Conservation (phyloP, 2,888 invertebrate genomes). For the Nomada fucata region DNA sequence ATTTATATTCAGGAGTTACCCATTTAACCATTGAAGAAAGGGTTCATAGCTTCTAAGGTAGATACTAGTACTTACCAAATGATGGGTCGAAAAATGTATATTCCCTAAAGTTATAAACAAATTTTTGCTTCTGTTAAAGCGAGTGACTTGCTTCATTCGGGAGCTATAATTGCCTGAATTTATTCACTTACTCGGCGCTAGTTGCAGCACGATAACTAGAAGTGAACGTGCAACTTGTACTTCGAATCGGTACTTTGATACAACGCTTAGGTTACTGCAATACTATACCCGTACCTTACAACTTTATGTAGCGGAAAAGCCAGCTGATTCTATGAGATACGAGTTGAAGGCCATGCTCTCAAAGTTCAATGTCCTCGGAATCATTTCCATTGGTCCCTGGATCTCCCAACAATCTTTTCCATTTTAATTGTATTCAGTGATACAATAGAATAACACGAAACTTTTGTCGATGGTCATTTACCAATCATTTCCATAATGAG, state of each 20-base stretch:
- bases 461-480: too few relatives aligned
- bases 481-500: too few relatives aligned
- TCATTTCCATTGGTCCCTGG: conserved; percentile 25
- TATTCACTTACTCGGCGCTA: background rate
- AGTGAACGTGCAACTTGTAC: background rate
- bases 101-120: too few relatives aligned
- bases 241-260: conserved; percentile 19
- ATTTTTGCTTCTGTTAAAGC: too few relatives aligned
- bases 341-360: conserved; percentile 70
- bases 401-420: conserved; percentile 10
- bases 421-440: background rate
- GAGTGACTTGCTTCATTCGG: too few relatives aligned
- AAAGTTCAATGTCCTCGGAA: conserved; percentile 70
- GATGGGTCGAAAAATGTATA: too few relatives aligned
- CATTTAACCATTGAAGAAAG: background rate
- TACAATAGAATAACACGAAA: too few relatives aligned
- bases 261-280: conserved; percentile 15
- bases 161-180: background rate
- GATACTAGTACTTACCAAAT: too few relatives aligned
- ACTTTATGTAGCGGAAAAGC: conserved; percentile 54
- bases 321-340: conserved; percentile 68
- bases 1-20: background rate
- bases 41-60: too few relatives aligned
- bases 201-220: background rate
- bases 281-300: conserved; percentile 20